Conservation (phyloP, 1,140 invertebrate genomes). For the Drosophila grimshawi region DNA sequence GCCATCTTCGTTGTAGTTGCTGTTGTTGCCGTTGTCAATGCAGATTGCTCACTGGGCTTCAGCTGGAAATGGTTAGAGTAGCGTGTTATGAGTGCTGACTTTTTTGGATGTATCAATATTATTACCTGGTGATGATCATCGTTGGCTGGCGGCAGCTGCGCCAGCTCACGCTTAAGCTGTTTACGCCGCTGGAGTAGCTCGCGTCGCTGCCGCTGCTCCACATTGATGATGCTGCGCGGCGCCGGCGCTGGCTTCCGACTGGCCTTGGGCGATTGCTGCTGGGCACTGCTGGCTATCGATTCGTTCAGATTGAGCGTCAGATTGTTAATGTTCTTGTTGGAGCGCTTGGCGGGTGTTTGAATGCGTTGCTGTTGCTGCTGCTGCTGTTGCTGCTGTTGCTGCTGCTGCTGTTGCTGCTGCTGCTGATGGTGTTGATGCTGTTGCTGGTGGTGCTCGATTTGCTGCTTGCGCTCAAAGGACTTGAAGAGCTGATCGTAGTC, state of each 20-base stretch:
- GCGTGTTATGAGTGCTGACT: neutral
- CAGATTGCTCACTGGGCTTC: neutral
- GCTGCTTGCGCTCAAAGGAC: slow-evolving; percentile 81
- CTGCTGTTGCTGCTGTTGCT: slow-evolving; percentile 39
- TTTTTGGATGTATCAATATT: too few species aligned
- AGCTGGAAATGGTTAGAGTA: slow-evolving; percentile 11
- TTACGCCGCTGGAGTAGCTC: slow-evolving; percentile 85
- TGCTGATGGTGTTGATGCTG: slow-evolving; percentile 27
- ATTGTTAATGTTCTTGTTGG: slow-evolving; percentile 82
- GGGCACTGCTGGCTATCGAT: slow-evolving; percentile 7
- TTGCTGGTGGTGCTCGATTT: slow-evolving; percentile 41
- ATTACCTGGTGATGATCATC: slow-evolving; percentile 39
- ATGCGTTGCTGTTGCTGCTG: slow-evolving; percentile 6
- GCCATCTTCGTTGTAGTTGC: slow-evolving; percentile 1
- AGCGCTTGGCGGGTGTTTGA: slow-evolving; percentile 54
- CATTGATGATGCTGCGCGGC: slow-evolving; percentile 87
- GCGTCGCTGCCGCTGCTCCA: slow-evolving; percentile 84
- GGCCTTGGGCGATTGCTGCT: slow-evolving; percentile 56
- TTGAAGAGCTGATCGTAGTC: slow-evolving; percentile 83
- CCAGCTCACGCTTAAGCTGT: slow-evolving; percentile 63
- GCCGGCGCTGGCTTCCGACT: slow-evolving; percentile 76
- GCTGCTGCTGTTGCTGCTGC: neutral
- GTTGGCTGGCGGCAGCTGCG: slow-evolving; percentile 39
- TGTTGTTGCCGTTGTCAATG: neutral
- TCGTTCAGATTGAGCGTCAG: slow-evolving; percentile 71